Evolutionary conservation across 2,888 invertebrate species (phyloP).

Genomic region (Eilema griseolum): DNA sequence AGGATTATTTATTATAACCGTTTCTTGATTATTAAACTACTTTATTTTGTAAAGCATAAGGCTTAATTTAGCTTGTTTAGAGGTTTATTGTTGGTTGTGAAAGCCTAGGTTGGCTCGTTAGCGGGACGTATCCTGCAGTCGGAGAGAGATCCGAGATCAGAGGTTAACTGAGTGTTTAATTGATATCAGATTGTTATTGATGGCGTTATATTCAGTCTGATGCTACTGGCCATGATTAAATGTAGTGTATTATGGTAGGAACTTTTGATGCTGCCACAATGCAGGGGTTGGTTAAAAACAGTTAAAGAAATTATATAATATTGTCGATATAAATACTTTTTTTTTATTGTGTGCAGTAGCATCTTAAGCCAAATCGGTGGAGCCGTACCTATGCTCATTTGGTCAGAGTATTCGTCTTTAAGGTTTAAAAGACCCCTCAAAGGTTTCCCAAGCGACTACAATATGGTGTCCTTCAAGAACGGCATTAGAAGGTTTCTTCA

Average conservation of each 20-base stretch:
- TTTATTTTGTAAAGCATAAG: slow-evolving; percentile 17
- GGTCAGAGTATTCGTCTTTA: too few species aligned
- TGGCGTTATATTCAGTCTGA: slow-evolving; percentile 48
- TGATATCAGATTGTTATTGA: slow-evolving; percentile 66
- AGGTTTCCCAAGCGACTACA: too few species aligned
- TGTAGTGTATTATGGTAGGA: slow-evolving; percentile 19
- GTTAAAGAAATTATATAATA: neutral
- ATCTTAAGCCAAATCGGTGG: too few species aligned
- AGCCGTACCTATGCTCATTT: too few species aligned
- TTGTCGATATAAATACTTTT: too few species aligned
- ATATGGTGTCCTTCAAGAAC: too few species aligned
- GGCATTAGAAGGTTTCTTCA: too few species aligned
- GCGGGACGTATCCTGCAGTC: slow-evolving; percentile 62
- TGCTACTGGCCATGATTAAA: slow-evolving; percentile 50
- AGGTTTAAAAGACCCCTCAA: too few species aligned
- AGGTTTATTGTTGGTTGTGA: slow-evolving; percentile 30
- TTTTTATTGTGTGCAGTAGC: too few species aligned
- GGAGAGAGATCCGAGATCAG: slow-evolving; percentile 63
- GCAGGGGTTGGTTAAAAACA: neutral
- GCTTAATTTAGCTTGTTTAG: slow-evolving; percentile 28
- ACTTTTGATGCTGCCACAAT: neutral
- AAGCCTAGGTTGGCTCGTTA: slow-evolving; percentile 64
- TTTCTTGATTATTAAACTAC: slow-evolving; percentile 11
- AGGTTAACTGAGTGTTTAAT: slow-evolving; percentile 57
- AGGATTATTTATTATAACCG: slow-evolving; percentile 57